Evolutionary conservation across 2,113 vertebrate genomes (phyloP), one percentile per base, ranked within the genome.

Genomic region (Labrus mixtus): DNA sequence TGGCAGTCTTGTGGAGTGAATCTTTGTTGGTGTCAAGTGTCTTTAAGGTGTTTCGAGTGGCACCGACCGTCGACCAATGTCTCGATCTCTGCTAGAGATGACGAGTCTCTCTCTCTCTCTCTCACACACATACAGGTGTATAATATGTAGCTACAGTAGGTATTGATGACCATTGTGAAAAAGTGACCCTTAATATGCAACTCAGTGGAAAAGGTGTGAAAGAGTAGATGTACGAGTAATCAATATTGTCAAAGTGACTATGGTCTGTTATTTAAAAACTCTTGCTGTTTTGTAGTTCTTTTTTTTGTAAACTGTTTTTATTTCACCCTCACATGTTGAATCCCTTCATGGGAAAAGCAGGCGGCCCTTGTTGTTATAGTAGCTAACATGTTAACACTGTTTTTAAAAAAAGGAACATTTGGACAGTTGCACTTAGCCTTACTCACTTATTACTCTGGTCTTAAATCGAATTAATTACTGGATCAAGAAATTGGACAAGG

Each of bases 131-230:
- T 76, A 79, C 83, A 89, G 84, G 82, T 92, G 87, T 91, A 90
- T 86, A 88, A 89, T 92, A 90, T 89, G 90, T 93, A 92, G 91
- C 92, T 90, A 82, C 90, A 88, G 91, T 93, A 89, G 91, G 90
- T 91, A 89, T 88, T 93, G 84, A 88, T 92, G 90, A 93, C 84
- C 88, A 89, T 93, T 87, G 93, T 93, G 89, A 87, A 93, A 91
- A 93, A 92, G 92, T 93, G 91, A 93, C 90, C 89, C 91, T 92
- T 90, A 90, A 92, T 94, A 94, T 94, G 94, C 94, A 94, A 94
- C 91, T 93, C 88, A 90, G 92, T 92, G 93, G 89, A 89, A 89
- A 37, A 90, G 86, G 89, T 89, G 91, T 89, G 90, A 87, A 89
- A 88, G 89, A 89, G 88, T 91, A 89, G 80, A 75, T 75, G 81